Evolutionary conservation across 2,888 invertebrate species (phyloP), one percentile per base, ranked within the genome.

Genomic region (Oxytorus armatus): DNA sequence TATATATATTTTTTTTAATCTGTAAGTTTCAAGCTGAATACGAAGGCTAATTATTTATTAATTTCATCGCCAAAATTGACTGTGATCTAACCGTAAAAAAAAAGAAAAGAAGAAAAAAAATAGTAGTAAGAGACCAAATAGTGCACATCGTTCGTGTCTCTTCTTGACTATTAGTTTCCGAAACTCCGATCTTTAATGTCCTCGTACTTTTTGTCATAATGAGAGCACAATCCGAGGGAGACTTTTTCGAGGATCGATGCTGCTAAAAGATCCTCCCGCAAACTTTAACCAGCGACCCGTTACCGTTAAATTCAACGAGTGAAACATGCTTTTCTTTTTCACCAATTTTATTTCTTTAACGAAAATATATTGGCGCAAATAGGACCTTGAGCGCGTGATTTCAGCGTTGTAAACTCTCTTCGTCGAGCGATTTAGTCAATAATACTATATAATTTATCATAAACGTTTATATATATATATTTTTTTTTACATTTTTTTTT

Each of bases 41-140:
- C 29, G 47, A 68, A 55, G 44, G 72, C 53, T 55, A 53, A 70
- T 75, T 77, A 82, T 75, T 77, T 77, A 79, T 81, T 81, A 33
- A 80, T 81, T 74, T 72, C 53, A 70, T 82, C 86, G 85, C 84
- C 85, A 86, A 87, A 89, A 89, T 89, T 88, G 88, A 87, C 90
- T 90, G 90, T 90, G 90, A 90, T 89, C 84, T 88, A 87, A 87
- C 83, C 85, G 86, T 88, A 87, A 84, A 84, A 65, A 16, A 47
- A 47, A 36, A 47, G 47, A 36, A 49, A 79, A 51, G 39, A 73
- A 63, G 53, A 65, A 77, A 47, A 55, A 65, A 10, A 25, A 84
- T 85, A 87, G 81, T 83, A 78, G 82, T 85, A 84, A 81, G 84
- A 74, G 79, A 65, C 79, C 78, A 73, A 85, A 82, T 42, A 70